phyloP scores from a whole-genome alignment of 2,797 vertebrate species.

The Esox masquinongy region DNA sequence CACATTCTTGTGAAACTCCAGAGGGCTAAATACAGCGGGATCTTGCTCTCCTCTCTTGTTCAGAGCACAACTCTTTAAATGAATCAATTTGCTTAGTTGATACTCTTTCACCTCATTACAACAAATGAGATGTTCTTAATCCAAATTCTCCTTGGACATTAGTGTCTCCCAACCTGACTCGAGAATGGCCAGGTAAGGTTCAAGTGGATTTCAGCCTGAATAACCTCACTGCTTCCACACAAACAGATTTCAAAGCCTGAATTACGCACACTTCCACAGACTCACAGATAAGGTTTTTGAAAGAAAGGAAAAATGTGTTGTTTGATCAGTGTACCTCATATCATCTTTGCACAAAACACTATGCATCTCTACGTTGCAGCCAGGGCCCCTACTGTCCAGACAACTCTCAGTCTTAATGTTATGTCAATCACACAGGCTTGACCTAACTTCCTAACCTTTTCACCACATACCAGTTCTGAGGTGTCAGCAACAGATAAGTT shows the following conservation, averaged over 20 bases:
- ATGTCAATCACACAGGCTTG: conserved; percentile 47
- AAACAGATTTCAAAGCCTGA: not conserved
- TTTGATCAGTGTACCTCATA: conserved; percentile 40
- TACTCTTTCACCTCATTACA: conserved; percentile 16
- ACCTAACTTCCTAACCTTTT: conserved; percentile 21
- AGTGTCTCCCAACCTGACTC: not conserved
- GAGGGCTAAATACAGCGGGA: conserved; percentile 10
- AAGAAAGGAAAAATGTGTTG: conserved; percentile 1
- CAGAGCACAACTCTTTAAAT: not conserved
- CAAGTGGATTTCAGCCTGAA: not conserved
- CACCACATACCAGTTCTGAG: conserved; percentile 31
- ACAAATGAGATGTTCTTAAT: not conserved
- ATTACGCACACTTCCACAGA: conserved; percentile 8
- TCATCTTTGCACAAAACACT: not conserved
- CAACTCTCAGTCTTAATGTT: not conserved
- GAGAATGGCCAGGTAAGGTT: no score
- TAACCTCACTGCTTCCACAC: not conserved
- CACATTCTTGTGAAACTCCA: conserved; percentile 25
- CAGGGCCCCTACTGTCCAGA: conserved; percentile 32
- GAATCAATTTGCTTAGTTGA: not conserved
- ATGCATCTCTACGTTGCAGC: conserved; percentile 19
- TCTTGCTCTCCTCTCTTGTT: not conserved
- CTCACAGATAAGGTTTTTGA: conserved; percentile 37
- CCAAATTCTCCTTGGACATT: not conserved
- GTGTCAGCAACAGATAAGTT: conserved; percentile 44